phyloP scores from a whole-genome alignment of 2,113 vertebrate species.

The Donacobius atricapilla region DNA sequence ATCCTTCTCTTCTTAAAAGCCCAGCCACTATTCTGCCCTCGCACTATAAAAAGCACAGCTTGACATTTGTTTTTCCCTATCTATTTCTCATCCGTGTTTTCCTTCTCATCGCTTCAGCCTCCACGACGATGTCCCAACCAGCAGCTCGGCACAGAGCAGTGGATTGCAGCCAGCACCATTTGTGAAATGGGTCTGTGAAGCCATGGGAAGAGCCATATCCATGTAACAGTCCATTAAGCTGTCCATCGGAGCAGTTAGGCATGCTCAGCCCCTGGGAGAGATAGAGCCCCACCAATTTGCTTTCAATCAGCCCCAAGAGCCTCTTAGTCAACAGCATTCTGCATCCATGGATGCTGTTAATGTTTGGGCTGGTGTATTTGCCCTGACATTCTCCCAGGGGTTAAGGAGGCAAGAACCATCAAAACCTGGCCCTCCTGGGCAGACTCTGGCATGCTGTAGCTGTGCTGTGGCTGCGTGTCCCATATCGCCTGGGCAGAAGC shows the following conservation, averaged over 20 bases:
- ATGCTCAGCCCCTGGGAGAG: neutral
- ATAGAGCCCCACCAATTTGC: neutral
- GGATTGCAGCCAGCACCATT: constrained; percentile 14
- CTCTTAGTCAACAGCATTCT: neutral
- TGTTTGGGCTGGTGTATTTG: neutral
- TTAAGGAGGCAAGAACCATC: neutral
- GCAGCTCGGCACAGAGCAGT: neutral
- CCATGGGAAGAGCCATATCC: constrained; percentile 26
- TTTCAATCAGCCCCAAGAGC: neutral
- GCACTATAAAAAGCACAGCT: neutral
- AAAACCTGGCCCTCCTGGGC: neutral
- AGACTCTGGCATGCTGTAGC: neutral
- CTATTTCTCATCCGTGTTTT: neutral
- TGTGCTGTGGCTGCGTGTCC: accelerated
- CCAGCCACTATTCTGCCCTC: neutral
- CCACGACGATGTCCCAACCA: neutral
- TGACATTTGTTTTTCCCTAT: constrained; percentile 6
- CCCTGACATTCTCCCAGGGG: neutral
- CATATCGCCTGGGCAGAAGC: accelerated
- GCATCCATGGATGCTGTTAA: accelerated
- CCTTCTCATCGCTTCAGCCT: neutral
- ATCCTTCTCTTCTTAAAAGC: neutral
- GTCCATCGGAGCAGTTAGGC: neutral
- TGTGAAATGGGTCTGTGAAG: constrained; percentile 11
- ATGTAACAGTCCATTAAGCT: constrained; percentile 43